Evolutionary conservation across 2,113 vertebrate species (phyloP), one percentile per base, ranked within the genome.

Genomic region (Shinisaurus crocodilurus): DNA sequence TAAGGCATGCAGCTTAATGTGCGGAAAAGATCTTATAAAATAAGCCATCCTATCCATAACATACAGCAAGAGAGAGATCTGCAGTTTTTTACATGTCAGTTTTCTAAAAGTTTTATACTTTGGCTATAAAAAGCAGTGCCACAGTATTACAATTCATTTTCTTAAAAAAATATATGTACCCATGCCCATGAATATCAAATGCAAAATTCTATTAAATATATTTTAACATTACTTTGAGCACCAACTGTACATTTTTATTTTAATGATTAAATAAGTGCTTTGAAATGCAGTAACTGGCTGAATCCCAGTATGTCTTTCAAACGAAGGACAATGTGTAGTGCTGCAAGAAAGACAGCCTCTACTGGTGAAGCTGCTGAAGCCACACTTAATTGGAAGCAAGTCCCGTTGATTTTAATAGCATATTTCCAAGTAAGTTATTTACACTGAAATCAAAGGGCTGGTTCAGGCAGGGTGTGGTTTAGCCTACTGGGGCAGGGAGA

Each of bases 131-230:
- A 97, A 97, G 96, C 96, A 96, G 95, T 95, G 97, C 96, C 96
- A 92, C 97, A 97, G 97, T 98, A 97, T 98, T 97, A 96, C 95
- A 98, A 97, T 93, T 96, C 96, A 92, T 97, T 95, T 97, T 97
- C 94, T 98, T 97, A 97, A 96, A 98, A 99, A 98, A 98, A 98
- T 97, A 98, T 94, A 98, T 94, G 95, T 97, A 96, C 95, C 94
- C 96, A 97, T 96, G 95, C 97, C 89, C 95, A 96, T 97, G 97
- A 96, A 96, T 97, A 97, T 97, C 97, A 97, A 97, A 97, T 97
- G 96, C 97, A 97, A 97, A 96, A 96, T 95, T 96, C 96, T 97
- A 97, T 97, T 97, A 98, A 98, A 98, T 98, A 97, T 96, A 97
- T 95, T 96, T 97, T 95, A 96, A 96, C 95, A 97, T 97, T 96